Evolutionary conservation across 2,888 invertebrate genomes (phyloP), one percentile per base, ranked within the genome.

Genomic region (Strigamia maritima): DNA sequence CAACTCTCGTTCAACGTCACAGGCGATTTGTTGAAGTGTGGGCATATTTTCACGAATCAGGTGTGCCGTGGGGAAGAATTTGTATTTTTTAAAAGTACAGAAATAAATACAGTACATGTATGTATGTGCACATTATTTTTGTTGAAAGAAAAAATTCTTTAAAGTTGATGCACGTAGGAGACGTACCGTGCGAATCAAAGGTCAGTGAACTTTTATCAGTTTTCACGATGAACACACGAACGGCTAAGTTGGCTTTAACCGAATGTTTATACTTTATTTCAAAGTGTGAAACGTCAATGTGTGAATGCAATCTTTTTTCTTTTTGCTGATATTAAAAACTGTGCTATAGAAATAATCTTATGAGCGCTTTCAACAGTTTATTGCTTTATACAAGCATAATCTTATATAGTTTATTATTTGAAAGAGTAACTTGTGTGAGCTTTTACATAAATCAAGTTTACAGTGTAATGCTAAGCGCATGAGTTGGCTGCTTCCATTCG

Each of bases 401-500:
- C 26, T 14, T 70, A 28, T 70, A 70, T 70, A 70, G 70, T 70
- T 70, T 70, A 28, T 24, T 70, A 70, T 70, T 70, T 70, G 26
- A 70, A 70, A 70, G 70, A 70, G 70, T 70, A 70, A 70, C 26
- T 70, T 70, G 28, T 70, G 70, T 28, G 70, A 26, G 28, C 26
- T 26, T 70, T 14, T 70, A 70, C 28, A 70, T 70, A 70, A 70
- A 70, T 70, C 70, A 70, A 24, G 70, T 70, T 70, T 70, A 70
- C 70, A 70, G 28, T 28, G 28, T 24, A 70, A 28, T 70, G 70
- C 70, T 70, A 70, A 70, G 70, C 70, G 70, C 70, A 28, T 70
- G 70, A 70, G 70, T 70, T 70, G 70, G 70, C 28, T 26, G 70
- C 70, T 70, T 28, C 70, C 24, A 28, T 70, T 28, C 26, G 70